These are phyloP conservation scores for Campoplex nolae DNA, from an alignment of 2,888 invertebrate genomes.

Conservation along the genomic window DNA sequence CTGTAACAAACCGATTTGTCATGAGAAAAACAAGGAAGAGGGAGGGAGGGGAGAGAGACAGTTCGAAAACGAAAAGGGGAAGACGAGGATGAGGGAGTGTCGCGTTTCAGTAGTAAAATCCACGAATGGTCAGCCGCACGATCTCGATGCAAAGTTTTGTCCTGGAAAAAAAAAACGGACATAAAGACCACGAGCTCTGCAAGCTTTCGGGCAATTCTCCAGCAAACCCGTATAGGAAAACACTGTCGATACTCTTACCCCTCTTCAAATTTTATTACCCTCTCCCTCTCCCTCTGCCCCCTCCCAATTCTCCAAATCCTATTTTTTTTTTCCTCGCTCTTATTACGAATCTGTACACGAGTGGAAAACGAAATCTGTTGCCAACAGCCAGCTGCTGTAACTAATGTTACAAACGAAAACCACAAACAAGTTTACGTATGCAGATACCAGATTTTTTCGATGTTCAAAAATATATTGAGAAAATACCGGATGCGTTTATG, in stretches of 20 bases:
- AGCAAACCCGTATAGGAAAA: constrained; percentile 57
- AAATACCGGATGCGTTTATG: not conserved
- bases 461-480: not conserved
- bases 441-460: constrained; percentile 5
- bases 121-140: constrained; percentile 59
- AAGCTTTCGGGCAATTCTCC: constrained; percentile 24
- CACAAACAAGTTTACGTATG: constrained; percentile 3
- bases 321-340: constrained; percentile 4
- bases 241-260: constrained; percentile 55
- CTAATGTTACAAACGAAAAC: constrained; percentile 26
- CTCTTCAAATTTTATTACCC: constrained; percentile 5
- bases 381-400: constrained; percentile 17
- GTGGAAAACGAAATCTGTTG: constrained; percentile 8
- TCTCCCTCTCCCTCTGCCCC: not conserved
- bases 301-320: not conserved
- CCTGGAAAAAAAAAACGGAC: constrained; percentile 33
- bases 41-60: not conserved
- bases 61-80: not conserved
- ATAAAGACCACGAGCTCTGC: constrained; percentile 25
- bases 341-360: constrained; percentile 17
- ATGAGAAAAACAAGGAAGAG: constrained; percentile 2
- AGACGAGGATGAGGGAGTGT: constrained; percentile 11
- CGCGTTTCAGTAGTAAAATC: constrained; percentile 62
- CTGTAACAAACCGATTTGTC: constrained; percentile 29
- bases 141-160: constrained; percentile 54